Evolutionary conservation across 2,113 vertebrate species (phyloP).

Genomic region (Montifringilla adamsi): DNA sequence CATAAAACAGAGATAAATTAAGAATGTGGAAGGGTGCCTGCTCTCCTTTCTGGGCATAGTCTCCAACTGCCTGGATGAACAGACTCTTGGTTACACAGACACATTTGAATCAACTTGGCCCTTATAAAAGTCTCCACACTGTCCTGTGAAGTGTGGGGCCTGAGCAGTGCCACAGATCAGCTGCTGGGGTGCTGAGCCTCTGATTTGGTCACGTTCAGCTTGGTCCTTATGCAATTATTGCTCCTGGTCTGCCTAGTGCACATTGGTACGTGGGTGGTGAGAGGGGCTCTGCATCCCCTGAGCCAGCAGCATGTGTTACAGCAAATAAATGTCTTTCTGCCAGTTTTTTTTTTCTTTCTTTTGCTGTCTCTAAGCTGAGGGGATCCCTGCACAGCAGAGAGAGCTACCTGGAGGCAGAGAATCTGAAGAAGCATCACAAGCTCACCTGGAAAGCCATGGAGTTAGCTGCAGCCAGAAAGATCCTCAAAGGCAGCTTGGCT

Average conservation of each 20-base stretch:
- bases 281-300: neutral
- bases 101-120: neutral
- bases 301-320: neutral
- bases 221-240: neutral
- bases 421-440: neutral
- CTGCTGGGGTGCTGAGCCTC: neutral
- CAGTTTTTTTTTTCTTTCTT: neutral
- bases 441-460: slow-evolving; percentile 86
- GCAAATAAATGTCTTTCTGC: neutral
- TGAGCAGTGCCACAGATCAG: neutral
- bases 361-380: neutral
- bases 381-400: neutral
- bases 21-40: neutral
- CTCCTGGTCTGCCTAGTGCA: neutral
- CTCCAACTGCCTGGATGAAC: neutral
- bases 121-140: neutral
- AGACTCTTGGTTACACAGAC: neutral
- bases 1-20: neutral
- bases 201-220: neutral
- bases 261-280: rapidly evolving
- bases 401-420: neutral
- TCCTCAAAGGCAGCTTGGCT: slow-evolving; percentile 80
- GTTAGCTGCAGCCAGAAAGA: slow-evolving; percentile 81
- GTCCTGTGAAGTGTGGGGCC: neutral
- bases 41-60: neutral